phyloP scores from a whole-genome alignment of 2,888 invertebrate genomes.

The Phlogophora meticulosa region DNA sequence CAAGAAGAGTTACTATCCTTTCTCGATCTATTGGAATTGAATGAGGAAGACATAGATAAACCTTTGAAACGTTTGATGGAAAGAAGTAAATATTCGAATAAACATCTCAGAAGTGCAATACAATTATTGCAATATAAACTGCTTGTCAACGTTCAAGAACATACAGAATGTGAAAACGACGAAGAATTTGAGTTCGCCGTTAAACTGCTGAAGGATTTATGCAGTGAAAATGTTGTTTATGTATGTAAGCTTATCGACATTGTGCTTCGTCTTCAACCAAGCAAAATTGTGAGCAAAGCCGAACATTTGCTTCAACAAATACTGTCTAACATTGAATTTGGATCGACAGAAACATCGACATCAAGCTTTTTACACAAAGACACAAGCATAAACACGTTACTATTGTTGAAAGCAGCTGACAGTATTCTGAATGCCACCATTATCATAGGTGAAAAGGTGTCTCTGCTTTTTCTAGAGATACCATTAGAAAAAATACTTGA shows the following conservation, averaged over 20 bases:
- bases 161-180: constrained; percentile 82
- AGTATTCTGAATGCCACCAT: constrained; percentile 79
- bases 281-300: constrained; percentile 76
- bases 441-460: constrained; percentile 67
- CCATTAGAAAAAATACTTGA: constrained; percentile 79
- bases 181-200: constrained; percentile 79
- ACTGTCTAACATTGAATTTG: constrained; percentile 72
- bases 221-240: constrained; percentile 73
- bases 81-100: constrained; percentile 71
- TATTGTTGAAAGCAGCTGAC: constrained; percentile 77
- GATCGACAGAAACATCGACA: constrained; percentile 32
- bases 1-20: constrained; percentile 77
- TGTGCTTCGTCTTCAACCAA: constrained; percentile 77
- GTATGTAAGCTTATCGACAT: constrained; percentile 79
- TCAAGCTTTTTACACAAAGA: constrained; percentile 40
- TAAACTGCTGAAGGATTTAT: constrained; percentile 74
- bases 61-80: constrained; percentile 80
- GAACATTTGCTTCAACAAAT: constrained; percentile 88
- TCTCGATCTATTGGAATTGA: constrained; percentile 84
- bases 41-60: constrained; percentile 83
- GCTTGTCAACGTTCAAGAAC: constrained; percentile 82
- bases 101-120: constrained; percentile 78
- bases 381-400: constrained; percentile 58
- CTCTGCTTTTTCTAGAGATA: constrained; percentile 76
- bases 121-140: constrained; percentile 85